These are phyloP conservation scores for Orgyia antiqua DNA, from an alignment of 2,888 invertebrate genomes.

Conservation along the genomic window DNA sequence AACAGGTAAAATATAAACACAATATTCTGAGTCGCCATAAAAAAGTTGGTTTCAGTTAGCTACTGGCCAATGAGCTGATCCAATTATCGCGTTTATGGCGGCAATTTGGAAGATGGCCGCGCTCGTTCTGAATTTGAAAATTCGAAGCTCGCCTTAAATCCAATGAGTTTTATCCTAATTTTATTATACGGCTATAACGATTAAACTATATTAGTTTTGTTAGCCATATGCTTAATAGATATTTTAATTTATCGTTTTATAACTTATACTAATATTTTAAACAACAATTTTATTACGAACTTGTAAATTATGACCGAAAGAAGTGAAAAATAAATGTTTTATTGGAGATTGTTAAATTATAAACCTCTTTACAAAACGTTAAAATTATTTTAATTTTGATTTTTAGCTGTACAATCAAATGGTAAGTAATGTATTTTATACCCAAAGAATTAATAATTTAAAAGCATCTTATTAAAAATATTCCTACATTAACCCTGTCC, in stretches of 20 bases:
- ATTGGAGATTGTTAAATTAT: too few species aligned
- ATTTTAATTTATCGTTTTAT: slow-evolving; percentile 29
- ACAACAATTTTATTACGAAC: slow-evolving; percentile 15
- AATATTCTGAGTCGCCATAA: slow-evolving; percentile 31
- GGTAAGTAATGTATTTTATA: too few species aligned
- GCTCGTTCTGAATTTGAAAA: slow-evolving; percentile 61
- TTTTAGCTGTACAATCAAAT: too few species aligned
- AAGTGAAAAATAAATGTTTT: too few species aligned
- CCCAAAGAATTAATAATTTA: too few species aligned
- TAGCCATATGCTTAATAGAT: slow-evolving; percentile 25
- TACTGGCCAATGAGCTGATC: slow-evolving; percentile 66
- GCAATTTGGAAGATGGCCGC: slow-evolving; percentile 67
- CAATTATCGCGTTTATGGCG: slow-evolving; percentile 66
- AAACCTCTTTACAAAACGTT: too few species aligned
- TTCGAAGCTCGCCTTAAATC: slow-evolving; percentile 54
- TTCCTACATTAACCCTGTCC: too few species aligned
- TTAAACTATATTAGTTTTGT: slow-evolving; percentile 31
- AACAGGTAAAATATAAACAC: too few species aligned
- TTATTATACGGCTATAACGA: slow-evolving; percentile 52
- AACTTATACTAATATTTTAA: slow-evolving; percentile 28
- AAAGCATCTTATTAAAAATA: too few species aligned
- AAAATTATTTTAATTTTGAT: too few species aligned
- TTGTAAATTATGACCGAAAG: not conserved
- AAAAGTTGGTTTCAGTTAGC: slow-evolving; percentile 66
- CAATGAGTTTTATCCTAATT: slow-evolving; percentile 65